These are phyloP conservation scores for Excalfactoria chinensis DNA, from an alignment of 2,113 vertebrate species.

Conservation along the genomic window DNA sequence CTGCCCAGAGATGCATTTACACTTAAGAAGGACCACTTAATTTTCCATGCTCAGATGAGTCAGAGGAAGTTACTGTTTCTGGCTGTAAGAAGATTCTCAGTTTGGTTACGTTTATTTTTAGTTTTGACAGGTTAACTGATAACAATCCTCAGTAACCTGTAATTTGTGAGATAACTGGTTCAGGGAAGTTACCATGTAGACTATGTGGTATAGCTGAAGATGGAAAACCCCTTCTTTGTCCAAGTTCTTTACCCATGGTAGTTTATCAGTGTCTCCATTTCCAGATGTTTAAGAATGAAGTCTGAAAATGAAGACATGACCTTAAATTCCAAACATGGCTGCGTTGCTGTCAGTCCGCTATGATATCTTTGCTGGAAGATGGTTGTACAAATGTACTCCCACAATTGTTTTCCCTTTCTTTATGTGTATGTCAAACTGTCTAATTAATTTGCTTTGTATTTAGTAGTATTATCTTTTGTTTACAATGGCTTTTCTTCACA, in stretches of 20 bases:
- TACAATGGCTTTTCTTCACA: conserved; percentile 71
- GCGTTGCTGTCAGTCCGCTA: conserved; percentile 7
- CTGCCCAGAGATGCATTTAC: neutral
- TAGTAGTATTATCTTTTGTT: conserved; percentile 68
- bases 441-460: conserved; percentile 68
- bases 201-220: neutral
- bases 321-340: neutral
- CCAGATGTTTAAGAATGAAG: neutral
- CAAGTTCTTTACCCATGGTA: neutral
- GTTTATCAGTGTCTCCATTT: neutral
- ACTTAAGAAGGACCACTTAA: neutral
- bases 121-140: neutral
- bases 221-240: neutral
- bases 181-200: neutral
- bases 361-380: conserved; percentile 14
- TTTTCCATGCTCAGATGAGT: neutral
- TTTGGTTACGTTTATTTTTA: neutral
- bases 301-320: neutral
- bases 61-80: neutral
- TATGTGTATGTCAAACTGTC: conserved; percentile 51
- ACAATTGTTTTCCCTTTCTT: conserved; percentile 44
- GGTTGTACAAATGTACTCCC: conserved; percentile 24
- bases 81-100: neutral
- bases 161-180: neutral
- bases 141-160: neutral